Evolutionary conservation across 64 coral and sea anemone species (phyloP).

Genomic region (Montipora efflorescens): DNA sequence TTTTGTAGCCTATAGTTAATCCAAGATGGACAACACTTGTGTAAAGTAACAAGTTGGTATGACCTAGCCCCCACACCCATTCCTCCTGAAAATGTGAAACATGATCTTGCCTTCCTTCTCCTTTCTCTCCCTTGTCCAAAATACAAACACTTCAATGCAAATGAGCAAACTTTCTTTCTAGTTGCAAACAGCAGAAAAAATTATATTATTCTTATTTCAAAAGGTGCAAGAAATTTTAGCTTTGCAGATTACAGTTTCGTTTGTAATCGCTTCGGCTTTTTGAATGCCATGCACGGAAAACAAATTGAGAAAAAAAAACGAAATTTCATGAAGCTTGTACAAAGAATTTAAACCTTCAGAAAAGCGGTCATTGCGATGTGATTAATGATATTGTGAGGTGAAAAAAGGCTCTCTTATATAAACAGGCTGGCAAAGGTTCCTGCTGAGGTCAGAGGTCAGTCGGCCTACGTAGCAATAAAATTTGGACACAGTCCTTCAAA

Average conservation of each 20-base stretch:
- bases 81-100: neutral
- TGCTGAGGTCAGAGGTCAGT: neutral
- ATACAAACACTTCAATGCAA: slow-evolving; percentile 24
- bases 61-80: neutral
- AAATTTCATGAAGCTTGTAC: slow-evolving; percentile 58
- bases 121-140: neutral
- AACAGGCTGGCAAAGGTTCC: neutral
- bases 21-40: neutral
- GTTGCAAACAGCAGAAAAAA: slow-evolving; percentile 28
- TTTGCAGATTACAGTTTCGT: slow-evolving; percentile 48
- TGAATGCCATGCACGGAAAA: slow-evolving; percentile 31
- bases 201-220: slow-evolving; percentile 47
- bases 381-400: slow-evolving; percentile 50
- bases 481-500: slow-evolving; percentile 50
- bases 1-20: neutral
- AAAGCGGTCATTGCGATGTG: slow-evolving; percentile 45
- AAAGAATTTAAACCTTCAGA: slow-evolving; percentile 46
- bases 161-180: slow-evolving; percentile 28
- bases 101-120: neutral
- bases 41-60: neutral
- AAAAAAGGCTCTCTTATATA: slow-evolving; percentile 9
- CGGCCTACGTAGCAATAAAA: slow-evolving; percentile 34
- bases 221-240: slow-evolving; percentile 56
- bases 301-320: neutral
- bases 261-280: slow-evolving; percentile 60